phyloP scores from a whole-genome alignment of 2,113 vertebrate genomes.

The Diglossa brunneiventris region DNA sequence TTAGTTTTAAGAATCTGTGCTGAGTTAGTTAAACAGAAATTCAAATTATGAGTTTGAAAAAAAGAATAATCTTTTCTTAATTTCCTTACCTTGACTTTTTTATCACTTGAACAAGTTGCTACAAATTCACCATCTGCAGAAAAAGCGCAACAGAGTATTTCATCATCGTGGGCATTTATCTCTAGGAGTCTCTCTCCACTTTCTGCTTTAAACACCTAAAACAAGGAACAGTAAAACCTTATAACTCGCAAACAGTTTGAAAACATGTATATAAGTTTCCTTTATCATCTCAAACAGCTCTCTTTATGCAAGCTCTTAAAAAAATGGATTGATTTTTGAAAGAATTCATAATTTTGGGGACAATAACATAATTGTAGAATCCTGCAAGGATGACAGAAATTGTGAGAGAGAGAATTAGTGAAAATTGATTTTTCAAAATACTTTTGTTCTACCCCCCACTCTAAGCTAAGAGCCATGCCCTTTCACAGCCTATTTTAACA shows the following conservation, averaged over 20 bases:
- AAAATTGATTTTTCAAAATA: neutral
- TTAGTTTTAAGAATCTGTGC: neutral
- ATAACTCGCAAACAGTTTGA: neutral
- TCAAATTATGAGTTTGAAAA: neutral
- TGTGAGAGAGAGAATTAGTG: neutral
- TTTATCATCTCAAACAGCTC: neutral
- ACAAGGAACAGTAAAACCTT: neutral
- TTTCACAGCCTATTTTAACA: neutral
- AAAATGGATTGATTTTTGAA: neutral
- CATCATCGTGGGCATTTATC: constrained; percentile 88
- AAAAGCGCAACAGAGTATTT: constrained; percentile 90
- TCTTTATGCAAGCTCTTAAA: neutral
- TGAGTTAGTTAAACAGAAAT: neutral
- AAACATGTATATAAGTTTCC: neutral
- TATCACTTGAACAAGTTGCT: constrained; percentile 91
- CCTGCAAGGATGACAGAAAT: neutral
- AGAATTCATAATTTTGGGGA: neutral
- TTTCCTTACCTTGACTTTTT: constrained; percentile 87
- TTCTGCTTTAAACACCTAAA: constrained; percentile 89
- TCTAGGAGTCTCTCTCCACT: constrained; percentile 89
- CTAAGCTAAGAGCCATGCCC: neutral
- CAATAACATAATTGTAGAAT: neutral
- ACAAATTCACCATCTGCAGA: constrained; percentile 85
- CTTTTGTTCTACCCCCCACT: neutral
- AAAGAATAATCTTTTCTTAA: neutral